Evolutionary conservation across 2,888 invertebrate species (phyloP).

Genomic region (Eremobia ochroleuca): DNA sequence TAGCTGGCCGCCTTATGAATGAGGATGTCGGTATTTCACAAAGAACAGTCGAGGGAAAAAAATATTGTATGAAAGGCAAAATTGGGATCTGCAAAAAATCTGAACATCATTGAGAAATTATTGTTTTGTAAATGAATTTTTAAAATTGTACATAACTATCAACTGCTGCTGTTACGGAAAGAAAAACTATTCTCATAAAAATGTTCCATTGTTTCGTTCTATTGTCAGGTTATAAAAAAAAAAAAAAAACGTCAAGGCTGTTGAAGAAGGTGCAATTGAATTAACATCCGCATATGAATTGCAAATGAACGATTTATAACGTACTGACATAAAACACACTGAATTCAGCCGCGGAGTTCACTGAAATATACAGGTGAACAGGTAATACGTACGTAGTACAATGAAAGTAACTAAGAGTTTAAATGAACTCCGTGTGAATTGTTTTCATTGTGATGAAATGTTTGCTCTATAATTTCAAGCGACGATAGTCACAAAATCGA

Average conservation of each 20-base stretch:
- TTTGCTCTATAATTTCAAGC: conserved; percentile 63
- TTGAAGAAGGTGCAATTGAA: conserved; percentile 52
- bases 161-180: conserved; percentile 12
- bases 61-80: conserved; percentile 71
- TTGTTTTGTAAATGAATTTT: conserved; percentile 44
- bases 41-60: conserved; percentile 71
- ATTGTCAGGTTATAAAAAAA: conserved; percentile 25
- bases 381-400: conserved; percentile 5
- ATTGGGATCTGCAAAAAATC: conserved; percentile 68
- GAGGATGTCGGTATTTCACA: conserved; percentile 77
- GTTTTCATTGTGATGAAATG: conserved; percentile 57
- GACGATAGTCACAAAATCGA: conserved; percentile 32
- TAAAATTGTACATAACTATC: conserved; percentile 29
- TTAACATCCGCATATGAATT: conserved; percentile 60
- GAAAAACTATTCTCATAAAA: conserved; percentile 27
- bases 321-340: conserved; percentile 35
- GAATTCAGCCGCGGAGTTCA: conserved; percentile 35
- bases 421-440: conserved; percentile 57
- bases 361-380: conserved; percentile 40
- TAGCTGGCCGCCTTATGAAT: conserved; percentile 57
- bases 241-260: conserved; percentile 32
- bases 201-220: conserved; percentile 34
- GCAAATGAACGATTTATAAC: conserved; percentile 62
- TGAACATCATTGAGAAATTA: conserved; percentile 45
- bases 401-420: conserved; percentile 39